Evolutionary conservation across 2,888 invertebrate genomes (phyloP).

Genomic region (Oasisia sp.): DNA sequence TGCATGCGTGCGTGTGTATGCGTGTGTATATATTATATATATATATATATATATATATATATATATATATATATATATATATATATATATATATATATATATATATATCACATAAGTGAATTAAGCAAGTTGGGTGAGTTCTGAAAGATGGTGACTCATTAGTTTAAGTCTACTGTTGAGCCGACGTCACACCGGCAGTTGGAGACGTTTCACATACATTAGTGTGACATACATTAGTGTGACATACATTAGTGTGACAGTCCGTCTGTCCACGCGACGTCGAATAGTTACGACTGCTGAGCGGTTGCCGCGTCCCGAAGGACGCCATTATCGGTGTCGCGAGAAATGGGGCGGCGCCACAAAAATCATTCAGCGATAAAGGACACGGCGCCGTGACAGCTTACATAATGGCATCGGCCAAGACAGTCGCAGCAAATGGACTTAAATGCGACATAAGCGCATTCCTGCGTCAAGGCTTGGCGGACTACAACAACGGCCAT

Average conservation of each 20-base stretch:
- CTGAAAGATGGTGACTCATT: no score
- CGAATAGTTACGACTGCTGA: not conserved
- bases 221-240: not conserved
- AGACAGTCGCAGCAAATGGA: constrained; percentile 6
- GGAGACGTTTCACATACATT: no score
- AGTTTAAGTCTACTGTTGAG: no score
- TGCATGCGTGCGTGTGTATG: no score
- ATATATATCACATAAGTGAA: no score
- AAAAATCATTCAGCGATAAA: constrained; percentile 4
- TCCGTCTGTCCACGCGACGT: not conserved
- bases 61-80: no score
- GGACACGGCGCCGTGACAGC: not conserved
- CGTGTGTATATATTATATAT: no score
- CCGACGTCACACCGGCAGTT: not conserved
- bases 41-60: no score
- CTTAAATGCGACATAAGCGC: constrained; percentile 13
- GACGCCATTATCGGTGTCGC: constrained; percentile 12
- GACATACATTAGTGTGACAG: not conserved
- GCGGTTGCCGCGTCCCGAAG: not conserved
- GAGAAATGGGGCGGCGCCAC: constrained; percentile 9
- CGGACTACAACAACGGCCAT: not conserved
- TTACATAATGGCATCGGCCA: not conserved
- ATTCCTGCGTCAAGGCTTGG: not conserved
- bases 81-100: no score
- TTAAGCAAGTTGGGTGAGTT: no score